phyloP scores from a whole-genome alignment of 2,797 vertebrate genomes.

The Scolopax rusticola region DNA sequence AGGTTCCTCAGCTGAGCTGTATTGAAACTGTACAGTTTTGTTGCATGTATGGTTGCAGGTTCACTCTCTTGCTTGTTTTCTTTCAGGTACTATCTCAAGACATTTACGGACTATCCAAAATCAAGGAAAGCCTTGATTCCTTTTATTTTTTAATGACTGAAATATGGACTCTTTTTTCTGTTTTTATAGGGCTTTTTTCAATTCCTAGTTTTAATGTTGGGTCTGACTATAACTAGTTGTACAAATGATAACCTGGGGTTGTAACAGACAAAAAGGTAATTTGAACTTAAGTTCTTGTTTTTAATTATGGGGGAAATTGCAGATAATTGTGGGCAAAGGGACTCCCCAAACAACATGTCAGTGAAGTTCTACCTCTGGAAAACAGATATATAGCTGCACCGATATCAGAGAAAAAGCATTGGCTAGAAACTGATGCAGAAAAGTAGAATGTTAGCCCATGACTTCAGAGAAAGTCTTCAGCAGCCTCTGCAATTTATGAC shows the following conservation, averaged over 20 bases:
- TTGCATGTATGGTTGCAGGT: not conserved
- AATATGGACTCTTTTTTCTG: slow-evolving; percentile 34
- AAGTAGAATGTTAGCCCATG: not conserved
- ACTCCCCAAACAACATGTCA: not conserved
- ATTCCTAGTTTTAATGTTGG: slow-evolving; percentile 24
- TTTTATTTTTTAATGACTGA: slow-evolving; percentile 85
- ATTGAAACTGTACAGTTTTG: not conserved
- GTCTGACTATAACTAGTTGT: not conserved
- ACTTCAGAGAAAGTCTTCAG: not conserved
- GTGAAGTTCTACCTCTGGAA: not conserved
- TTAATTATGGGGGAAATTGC: not conserved
- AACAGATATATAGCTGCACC: not conserved
- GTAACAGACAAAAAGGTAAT: not conserved
- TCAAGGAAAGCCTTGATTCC: slow-evolving; percentile 90
- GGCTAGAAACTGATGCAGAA: not conserved
- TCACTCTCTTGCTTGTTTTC: slow-evolving; percentile 60
- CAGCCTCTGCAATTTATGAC: not conserved
- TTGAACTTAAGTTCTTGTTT: not conserved
- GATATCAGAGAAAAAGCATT: not conserved
- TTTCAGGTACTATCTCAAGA: slow-evolving; percentile 88
- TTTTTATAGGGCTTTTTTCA: slow-evolving; percentile 36
- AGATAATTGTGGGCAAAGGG: not conserved
- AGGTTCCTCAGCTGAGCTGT: not conserved
- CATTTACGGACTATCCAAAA: slow-evolving; percentile 89
- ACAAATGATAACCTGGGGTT: not conserved